phyloP scores from a whole-genome alignment of 2,797 vertebrate genomes.

The Octomys mimax region DNA sequence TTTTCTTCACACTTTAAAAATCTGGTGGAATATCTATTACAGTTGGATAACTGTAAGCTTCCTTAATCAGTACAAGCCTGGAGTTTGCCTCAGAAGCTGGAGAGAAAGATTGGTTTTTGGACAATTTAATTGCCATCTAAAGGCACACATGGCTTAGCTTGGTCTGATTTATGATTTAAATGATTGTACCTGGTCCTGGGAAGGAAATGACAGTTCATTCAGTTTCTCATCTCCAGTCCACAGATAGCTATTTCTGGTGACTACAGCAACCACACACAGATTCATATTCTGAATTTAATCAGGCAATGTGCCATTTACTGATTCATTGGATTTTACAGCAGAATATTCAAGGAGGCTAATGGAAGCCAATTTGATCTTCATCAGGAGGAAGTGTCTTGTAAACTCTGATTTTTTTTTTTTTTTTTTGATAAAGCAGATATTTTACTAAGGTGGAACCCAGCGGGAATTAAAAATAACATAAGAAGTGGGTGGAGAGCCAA shows the following conservation, averaged over 20 bases:
- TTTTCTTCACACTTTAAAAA: conserved; percentile 64
- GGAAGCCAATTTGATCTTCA: neutral
- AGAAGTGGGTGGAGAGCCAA: conserved; percentile 33
- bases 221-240: neutral
- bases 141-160: neutral
- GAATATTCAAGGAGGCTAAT: neutral
- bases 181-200: neutral
- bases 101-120: conserved; percentile 46
- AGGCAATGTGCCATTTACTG: neutral
- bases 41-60: neutral
- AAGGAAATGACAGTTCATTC: neutral
- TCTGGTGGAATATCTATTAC: conserved; percentile 4
- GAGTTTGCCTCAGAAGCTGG: conserved; percentile 22
- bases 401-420: conserved; percentile 27
- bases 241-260: neutral
- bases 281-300: neutral
- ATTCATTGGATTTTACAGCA: neutral
- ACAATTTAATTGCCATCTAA: neutral
- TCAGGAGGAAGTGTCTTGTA: neutral
- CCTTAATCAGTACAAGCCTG: neutral
- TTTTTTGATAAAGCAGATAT: neutral
- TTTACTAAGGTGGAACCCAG: neutral
- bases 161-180: conserved; percentile 37
- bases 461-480: neutral
- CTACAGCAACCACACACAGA: neutral